Percentiles rank a stretch among this genome's conserved stretches.
Evolutionary conservation across 1,140 invertebrate species (phyloP).

Genomic region (Lordiphosa stackelbergi): DNA sequence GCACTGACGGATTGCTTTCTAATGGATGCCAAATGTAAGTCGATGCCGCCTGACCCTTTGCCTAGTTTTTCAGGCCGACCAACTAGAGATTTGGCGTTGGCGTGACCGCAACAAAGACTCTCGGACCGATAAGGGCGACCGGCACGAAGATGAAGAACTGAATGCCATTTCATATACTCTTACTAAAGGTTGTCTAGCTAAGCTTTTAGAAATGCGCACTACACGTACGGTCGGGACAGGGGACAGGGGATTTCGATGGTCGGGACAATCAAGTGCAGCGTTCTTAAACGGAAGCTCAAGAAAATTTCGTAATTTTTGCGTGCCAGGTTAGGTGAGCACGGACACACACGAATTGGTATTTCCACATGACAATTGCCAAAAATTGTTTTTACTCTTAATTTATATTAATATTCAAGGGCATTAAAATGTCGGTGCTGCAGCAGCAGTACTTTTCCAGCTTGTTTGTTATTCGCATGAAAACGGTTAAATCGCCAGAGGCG

Average conservation of each 20-base stretch:
- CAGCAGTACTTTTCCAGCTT: conserved; percentile 13
- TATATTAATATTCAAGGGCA: conserved; percentile 7
- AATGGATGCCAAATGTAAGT: conserved; percentile 61
- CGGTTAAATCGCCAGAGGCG: conserved; percentile 72
- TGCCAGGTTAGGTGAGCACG: too few relatives aligned
- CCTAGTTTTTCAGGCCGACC: conserved; percentile 5
- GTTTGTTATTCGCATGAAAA: conserved; percentile 48
- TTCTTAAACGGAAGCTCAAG: too few relatives aligned
- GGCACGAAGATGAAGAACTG: conserved; percentile 16
- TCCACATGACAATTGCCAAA: too few relatives aligned
- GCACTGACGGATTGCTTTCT: conserved; percentile 72
- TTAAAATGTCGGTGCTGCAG: conserved; percentile 12
- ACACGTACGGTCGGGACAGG: too few relatives aligned
- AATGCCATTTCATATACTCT: not conserved
- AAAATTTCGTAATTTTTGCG: too few relatives aligned
- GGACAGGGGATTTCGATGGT: too few relatives aligned
- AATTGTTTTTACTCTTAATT: too few relatives aligned
- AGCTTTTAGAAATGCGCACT: too few relatives aligned
- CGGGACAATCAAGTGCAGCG: too few relatives aligned
- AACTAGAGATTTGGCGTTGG: conserved; percentile 31
- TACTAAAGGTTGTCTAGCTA: too few relatives aligned
- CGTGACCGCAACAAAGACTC: conserved; percentile 51
- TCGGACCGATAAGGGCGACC: conserved; percentile 4
- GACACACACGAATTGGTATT: too few relatives aligned
- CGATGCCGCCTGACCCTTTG: conserved; percentile 59